A percentile compares a stretch with the other conserved stretches of the same genome.
These are phyloP conservation scores for Actenoides hombroni DNA, from an alignment of 2,113 vertebrate species.

Conservation along the genomic window DNA sequence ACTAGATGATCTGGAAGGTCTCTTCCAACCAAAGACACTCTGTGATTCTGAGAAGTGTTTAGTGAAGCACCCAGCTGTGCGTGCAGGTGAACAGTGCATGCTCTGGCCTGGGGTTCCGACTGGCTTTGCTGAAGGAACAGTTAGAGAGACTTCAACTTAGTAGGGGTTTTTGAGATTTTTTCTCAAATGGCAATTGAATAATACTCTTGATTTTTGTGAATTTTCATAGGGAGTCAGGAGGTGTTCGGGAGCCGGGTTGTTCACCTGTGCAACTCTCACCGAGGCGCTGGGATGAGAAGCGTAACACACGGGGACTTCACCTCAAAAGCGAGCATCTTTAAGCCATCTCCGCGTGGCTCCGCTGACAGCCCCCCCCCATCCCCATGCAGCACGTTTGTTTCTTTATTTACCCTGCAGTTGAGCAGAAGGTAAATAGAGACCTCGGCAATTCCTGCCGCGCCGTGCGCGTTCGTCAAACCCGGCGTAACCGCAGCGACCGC, in stretches of 20 bases:
- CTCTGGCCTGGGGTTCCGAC: background rate
- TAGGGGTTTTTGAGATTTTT: background rate
- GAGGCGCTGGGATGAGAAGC: background rate
- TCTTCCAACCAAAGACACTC: too few relatives aligned
- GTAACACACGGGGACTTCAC: too few relatives aligned
- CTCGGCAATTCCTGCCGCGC: background rate
- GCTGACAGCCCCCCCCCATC: background rate
- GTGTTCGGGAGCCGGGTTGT: background rate
- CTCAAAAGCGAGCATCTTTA: background rate
- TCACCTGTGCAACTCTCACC: background rate
- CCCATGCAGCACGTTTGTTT: rapidly evolving
- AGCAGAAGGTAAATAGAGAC: background rate
- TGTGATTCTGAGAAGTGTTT: background rate
- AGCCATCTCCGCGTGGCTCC: background rate
- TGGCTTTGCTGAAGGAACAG: background rate
- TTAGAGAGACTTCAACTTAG: background rate
- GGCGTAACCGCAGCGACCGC: rapidly evolving
- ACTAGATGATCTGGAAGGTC: too few relatives aligned
- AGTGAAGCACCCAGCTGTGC: background rate
- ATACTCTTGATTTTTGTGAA: background rate
- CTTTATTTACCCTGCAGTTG: background rate
- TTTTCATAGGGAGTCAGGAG: background rate
- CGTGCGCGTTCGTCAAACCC: rapidly evolving
- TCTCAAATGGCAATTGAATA: background rate
- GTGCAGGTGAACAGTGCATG: rapidly evolving